Base-by-base conservation (phyloP, 2,113 vertebrate genomes). In the Plecturocebus donacophilus region DNA sequence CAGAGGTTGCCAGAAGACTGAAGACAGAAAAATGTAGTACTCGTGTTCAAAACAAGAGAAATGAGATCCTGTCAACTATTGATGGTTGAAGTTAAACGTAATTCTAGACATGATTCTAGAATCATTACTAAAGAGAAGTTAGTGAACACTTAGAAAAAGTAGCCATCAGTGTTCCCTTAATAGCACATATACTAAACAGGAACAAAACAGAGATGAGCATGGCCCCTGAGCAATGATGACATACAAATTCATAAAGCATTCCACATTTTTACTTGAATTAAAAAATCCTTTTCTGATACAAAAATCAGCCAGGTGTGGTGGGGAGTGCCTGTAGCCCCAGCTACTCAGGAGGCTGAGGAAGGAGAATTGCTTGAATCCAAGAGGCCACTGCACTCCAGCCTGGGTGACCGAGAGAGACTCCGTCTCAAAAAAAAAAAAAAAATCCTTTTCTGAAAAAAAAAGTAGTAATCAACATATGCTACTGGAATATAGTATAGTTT, bases 21-120 rank as follows among this genome's bases (percentile, higher is more conserved):
- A 94, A 86, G 40, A 75, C 75, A 86, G 42, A 40, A 94, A 92
- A 88, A 87, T 45, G 42, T 0, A 20, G 45, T 61, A 12, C n/a
- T 76, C 2, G 14, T 84, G 2, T 79, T 84, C 70, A 91, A 54
- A 87, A 90, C 47, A 40, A 32, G 38, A 68, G 40, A 92, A 58
- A 92, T 27, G 45, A 23, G 13, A 38, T 52, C 16, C 32, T 87
- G 66, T 30, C 40, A 77, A 90, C 38, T 75, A 82, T 0, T 56
- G 70, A 88, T n/a, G 64, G 42, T 1, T 80, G 27, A 92, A 80
- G 20, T 73, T 85, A 52, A 84, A 88, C 12, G 49, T 45, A 95
- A 82, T 66, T 92, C 71, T 40, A 82, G n/a, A 42, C n/a, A 71
- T 64, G 61, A 90, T 83, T 90, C 93, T 86, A 66, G 32, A 87